Percentiles rank a stretch among this genome's conserved stretches.
phyloP scores from a whole-genome alignment of 2,113 vertebrate genomes.

The human (Homo sapiens) region DNA sequence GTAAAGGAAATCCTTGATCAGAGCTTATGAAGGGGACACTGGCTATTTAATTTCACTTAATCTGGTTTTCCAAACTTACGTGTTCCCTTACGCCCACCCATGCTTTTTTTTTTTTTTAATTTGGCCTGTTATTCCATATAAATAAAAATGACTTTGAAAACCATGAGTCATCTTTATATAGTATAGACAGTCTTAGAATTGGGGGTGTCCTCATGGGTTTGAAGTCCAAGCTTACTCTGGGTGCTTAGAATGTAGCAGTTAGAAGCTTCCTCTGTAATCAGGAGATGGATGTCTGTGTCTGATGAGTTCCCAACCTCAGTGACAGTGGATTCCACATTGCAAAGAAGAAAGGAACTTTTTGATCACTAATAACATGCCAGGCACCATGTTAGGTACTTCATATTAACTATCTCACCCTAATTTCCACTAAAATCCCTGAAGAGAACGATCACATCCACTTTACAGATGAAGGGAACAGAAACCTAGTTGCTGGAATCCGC shows the following conservation, averaged over 20 bases:
- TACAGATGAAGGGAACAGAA: not conserved
- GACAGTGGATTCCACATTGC: not conserved
- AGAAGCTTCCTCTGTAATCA: not conserved
- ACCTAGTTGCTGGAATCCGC: not conserved
- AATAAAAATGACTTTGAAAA: not conserved
- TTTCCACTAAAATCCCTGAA: not conserved
- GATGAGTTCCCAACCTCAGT: not conserved
- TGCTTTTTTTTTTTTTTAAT: not conserved
- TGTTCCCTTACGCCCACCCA: not conserved
- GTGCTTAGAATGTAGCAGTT: not conserved
- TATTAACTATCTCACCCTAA: not conserved
- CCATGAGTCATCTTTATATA: not conserved
- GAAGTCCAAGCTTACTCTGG: not conserved
- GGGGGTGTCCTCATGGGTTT: not conserved
- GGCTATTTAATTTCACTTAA: not conserved
- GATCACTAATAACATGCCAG: not conserved
- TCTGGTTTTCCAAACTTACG: not conserved
- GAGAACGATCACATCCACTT: not conserved
- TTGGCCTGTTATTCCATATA: not conserved
- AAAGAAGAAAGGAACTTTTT: not conserved
- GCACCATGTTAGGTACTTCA: not conserved
- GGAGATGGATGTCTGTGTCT: not conserved
- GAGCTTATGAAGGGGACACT: not conserved
- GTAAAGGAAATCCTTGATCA: not conserved
- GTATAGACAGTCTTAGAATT: not conserved